phyloP scores from a whole-genome alignment of 2,888 invertebrate species.

The Altica lythri region DNA sequence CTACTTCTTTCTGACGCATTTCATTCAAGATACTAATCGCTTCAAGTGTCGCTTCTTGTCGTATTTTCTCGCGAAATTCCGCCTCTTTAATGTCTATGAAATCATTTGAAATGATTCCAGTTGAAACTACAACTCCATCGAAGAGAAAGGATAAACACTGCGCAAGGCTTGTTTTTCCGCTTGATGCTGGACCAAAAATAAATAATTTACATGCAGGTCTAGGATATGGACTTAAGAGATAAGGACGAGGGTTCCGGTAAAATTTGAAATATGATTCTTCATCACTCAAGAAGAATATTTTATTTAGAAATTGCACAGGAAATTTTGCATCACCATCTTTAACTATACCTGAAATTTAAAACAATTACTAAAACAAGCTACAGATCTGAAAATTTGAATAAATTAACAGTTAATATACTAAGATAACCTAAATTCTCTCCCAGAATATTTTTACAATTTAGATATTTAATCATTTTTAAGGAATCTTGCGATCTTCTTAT shows the following conservation, averaged over 20 bases:
- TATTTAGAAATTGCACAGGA: constrained; percentile 65
- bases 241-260: constrained; percentile 66
- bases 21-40: constrained; percentile 43
- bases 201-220: constrained; percentile 65
- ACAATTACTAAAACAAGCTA: no score
- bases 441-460: no score
- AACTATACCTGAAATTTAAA: no score
- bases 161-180: constrained; percentile 66
- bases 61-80: constrained; percentile 53
- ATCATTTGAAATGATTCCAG: constrained; percentile 29
- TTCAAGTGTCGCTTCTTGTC: constrained; percentile 48
- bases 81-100: constrained; percentile 29
- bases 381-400: no score
- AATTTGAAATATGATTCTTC: constrained; percentile 61
- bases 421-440: no score
- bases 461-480: no score
- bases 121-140: constrained; percentile 58
- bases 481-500: no score
- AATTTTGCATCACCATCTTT: constrained; percentile 61
- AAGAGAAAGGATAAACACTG: constrained; percentile 62
- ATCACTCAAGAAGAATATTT: constrained; percentile 65
- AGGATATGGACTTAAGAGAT: constrained; percentile 62
- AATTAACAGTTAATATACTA: no score
- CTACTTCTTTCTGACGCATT: constrained; percentile 40
- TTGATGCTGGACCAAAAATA: constrained; percentile 64